These are phyloP conservation scores for Drosophila prostipennis DNA, from an alignment of 2,888 invertebrate genomes.

Conservation along the genomic window DNA sequence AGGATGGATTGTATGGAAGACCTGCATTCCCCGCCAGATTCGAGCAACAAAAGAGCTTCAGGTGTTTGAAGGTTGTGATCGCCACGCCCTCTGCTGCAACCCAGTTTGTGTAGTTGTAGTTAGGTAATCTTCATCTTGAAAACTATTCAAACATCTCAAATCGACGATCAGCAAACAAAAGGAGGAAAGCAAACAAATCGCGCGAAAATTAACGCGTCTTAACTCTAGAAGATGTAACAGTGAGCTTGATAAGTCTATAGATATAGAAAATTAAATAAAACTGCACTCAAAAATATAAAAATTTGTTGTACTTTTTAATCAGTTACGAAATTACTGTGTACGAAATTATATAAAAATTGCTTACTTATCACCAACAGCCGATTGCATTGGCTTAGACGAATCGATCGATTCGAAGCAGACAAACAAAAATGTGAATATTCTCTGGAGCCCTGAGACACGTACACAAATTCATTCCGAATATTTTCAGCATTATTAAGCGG, in stretches of 20 bases:
- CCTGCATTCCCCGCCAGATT: slow-evolving; percentile 20
- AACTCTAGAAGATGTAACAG: slow-evolving; percentile 28
- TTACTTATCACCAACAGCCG: slow-evolving; percentile 13
- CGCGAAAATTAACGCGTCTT: slow-evolving; percentile 56
- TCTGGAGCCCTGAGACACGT: slow-evolving; percentile 50
- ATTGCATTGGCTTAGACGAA: slow-evolving; percentile 51
- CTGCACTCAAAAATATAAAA: not conserved
- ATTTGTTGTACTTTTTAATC: no score
- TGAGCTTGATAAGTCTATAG: slow-evolving; percentile 22
- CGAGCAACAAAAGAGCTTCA: slow-evolving; percentile 37
- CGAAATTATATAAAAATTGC: slow-evolving; percentile 35
- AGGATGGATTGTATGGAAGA: slow-evolving; percentile 22
- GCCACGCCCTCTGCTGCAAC: slow-evolving; percentile 31
- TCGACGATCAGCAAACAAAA: slow-evolving; percentile 43
- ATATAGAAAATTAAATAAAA: not conserved
- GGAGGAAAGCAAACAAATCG: slow-evolving; percentile 52
- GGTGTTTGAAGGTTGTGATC: slow-evolving; percentile 55
- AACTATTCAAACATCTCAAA: slow-evolving; percentile 41
- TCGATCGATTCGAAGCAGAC: slow-evolving; percentile 49
- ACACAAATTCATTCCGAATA: slow-evolving; percentile 38
- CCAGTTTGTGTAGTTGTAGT: slow-evolving; percentile 42
- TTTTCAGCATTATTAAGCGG: slow-evolving; percentile 49
- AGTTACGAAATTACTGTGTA: no score
- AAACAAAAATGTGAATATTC: slow-evolving; percentile 42
- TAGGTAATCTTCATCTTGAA: slow-evolving; percentile 43